phyloP scores from a whole-genome alignment of 1,140 invertebrate species.

The Drosophila quadrilineata region DNA sequence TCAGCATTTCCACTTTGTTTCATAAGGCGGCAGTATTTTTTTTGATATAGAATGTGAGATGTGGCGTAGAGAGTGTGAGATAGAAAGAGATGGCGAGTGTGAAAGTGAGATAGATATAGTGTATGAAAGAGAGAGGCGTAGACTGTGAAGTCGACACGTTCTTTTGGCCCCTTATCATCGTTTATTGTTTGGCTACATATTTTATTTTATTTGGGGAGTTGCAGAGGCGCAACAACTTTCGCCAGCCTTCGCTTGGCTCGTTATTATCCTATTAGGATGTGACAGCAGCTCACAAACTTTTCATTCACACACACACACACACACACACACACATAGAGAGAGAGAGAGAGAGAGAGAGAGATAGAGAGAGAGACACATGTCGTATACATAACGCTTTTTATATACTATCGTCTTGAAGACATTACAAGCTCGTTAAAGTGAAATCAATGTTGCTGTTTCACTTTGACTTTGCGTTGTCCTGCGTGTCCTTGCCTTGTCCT shows the following conservation, averaged over 20 bases:
- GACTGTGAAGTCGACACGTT: conserved; percentile 65
- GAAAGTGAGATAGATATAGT: too few species aligned
- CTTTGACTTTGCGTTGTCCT: conserved; percentile 15
- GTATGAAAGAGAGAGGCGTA: not conserved
- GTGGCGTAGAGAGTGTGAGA: too few species aligned
- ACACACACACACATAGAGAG: conserved; percentile 8
- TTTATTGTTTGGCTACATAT: conserved; percentile 68
- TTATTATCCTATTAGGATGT: conserved; percentile 78
- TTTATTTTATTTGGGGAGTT: conserved; percentile 55
- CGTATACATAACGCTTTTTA: conserved; percentile 74
- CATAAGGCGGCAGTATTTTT: too few species aligned
- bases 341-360: not conserved
- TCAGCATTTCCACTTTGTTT: too few species aligned
- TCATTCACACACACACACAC: conserved; percentile 50
- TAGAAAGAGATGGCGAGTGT: too few species aligned
- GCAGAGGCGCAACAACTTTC: conserved; percentile 76
- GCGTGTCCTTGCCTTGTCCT: not conserved
- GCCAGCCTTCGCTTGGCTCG: conserved; percentile 58
- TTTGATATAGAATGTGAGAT: too few species aligned
- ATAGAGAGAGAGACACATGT: conserved; percentile 42
- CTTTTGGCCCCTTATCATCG: conserved; percentile 74
- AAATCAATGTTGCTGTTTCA: conserved; percentile 70
- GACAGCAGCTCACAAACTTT: conserved; percentile 70
- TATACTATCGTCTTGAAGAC: conserved; percentile 71
- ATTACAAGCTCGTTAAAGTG: conserved; percentile 78